These are phyloP conservation scores for Formica aserva DNA, from an alignment of 2,888 invertebrate genomes.

Conservation along the genomic window DNA sequence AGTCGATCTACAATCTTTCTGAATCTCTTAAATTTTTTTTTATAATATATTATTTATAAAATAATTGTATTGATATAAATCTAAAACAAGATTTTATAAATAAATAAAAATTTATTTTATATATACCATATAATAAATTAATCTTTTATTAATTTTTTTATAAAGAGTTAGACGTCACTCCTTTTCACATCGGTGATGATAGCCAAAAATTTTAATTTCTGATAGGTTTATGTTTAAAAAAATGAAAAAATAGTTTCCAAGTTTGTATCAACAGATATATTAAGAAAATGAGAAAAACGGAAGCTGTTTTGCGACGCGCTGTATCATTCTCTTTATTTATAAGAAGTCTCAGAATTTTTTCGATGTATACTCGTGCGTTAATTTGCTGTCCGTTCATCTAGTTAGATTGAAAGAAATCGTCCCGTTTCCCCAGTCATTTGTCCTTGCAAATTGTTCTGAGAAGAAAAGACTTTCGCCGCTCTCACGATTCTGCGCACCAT, in stretches of 20 bases:
- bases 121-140: not conserved
- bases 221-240: not conserved
- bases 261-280: not conserved
- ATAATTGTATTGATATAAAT: too few species aligned
- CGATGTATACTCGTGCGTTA: not conserved
- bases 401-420: slow-evolving; percentile 47
- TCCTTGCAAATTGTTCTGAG: slow-evolving; percentile 27
- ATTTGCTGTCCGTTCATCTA: not conserved
- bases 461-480: not conserved
- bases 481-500: slow-evolving; percentile 28
- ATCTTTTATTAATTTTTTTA: not conserved
- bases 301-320: not conserved
- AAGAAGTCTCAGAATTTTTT: not conserved
- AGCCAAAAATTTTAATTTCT: not conserved
- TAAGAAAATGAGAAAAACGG: not conserved
- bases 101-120: too few species aligned
- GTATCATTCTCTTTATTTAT: not conserved
- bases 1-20: not conserved
- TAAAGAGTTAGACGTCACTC: not conserved
- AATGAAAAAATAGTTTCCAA: not conserved
- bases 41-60: too few species aligned
- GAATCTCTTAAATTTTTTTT: too few species aligned
- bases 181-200: not conserved
- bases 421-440: slow-evolving; percentile 6
- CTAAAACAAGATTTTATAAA: too few species aligned